A percentile compares a stretch with the other conserved stretches of the same genome.
Evolutionary conservation across 2,888 invertebrate species (phyloP).

Genomic region (Tineola bisselliella): DNA sequence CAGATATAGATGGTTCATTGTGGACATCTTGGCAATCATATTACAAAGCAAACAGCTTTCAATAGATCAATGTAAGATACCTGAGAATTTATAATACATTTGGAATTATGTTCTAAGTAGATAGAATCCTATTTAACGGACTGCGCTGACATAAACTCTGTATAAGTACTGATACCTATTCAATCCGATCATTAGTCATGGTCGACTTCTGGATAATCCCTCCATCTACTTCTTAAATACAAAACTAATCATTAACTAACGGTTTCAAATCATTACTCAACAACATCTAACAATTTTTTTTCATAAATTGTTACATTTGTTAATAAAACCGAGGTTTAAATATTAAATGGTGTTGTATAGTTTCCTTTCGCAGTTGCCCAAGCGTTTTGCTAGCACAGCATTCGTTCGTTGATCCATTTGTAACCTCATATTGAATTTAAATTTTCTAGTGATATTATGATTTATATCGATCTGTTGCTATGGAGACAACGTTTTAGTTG

Average conservation of each 20-base stretch:
- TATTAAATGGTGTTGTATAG: background rate
- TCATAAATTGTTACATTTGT: background rate
- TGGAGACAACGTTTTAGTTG: background rate
- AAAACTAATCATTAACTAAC: background rate
- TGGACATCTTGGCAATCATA: background rate
- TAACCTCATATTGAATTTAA: slow-evolving; percentile 9
- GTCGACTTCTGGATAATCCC: background rate
- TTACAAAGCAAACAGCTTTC: background rate
- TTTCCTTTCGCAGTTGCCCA: background rate
- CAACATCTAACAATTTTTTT: background rate
- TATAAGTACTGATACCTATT: slow-evolving; percentile 3
- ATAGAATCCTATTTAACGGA: slow-evolving; percentile 3
- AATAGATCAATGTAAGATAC: background rate
- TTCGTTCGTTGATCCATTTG: slow-evolving; percentile 8
- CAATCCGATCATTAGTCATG: slow-evolving; percentile 10
- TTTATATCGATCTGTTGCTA: background rate
- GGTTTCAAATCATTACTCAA: background rate
- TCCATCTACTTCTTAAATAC: background rate
- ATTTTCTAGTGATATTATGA: background rate
- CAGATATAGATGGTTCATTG: too few relatives aligned
- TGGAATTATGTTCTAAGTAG: background rate
- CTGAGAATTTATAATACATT: background rate
- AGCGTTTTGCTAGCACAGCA: slow-evolving; percentile 5
- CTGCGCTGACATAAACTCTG: slow-evolving; percentile 2
- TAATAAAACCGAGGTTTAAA: background rate